Percentiles rank a stretch among this genome's conserved stretches.
These are phyloP conservation scores for Tetheella fluctuosa DNA, from an alignment of 2,888 invertebrate species.

Conservation along the genomic window DNA sequence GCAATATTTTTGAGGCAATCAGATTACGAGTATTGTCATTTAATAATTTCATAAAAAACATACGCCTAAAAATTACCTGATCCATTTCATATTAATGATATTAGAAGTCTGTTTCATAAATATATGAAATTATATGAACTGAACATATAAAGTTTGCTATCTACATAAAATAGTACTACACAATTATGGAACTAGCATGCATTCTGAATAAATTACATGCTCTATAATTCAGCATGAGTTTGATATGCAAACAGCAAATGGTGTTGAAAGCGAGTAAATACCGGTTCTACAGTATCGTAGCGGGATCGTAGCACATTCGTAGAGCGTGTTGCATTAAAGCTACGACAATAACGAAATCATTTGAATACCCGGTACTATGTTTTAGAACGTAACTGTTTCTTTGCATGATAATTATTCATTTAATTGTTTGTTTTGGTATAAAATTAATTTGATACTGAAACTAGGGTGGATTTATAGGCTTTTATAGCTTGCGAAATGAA, in stretches of 20 bases:
- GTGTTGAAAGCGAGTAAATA: conserved; percentile 9
- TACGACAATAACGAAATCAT: conserved; percentile 6
- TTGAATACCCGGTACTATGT: background rate
- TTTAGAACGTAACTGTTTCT: background rate
- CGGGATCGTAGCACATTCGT: conserved; percentile 10
- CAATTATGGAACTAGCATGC: background rate
- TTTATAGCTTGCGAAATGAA: too few relatives aligned
- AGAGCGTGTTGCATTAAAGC: conserved; percentile 5
- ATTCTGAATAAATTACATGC: background rate
- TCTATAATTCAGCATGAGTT: background rate
- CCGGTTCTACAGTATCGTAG: conserved; percentile 7
- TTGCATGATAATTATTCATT: background rate
- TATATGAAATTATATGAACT: too few relatives aligned
- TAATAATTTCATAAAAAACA: too few relatives aligned
- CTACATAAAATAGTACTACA: background rate
- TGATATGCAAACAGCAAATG: conserved; percentile 8
- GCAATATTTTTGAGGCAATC: too few relatives aligned
- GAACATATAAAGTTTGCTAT: too few relatives aligned
- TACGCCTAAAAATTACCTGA: too few relatives aligned
- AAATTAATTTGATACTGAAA: too few relatives aligned
- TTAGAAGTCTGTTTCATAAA: too few relatives aligned
- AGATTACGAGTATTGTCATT: too few relatives aligned
- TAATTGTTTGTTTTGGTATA: background rate
- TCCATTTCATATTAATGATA: too few relatives aligned
- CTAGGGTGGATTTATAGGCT: too few relatives aligned